Evolutionary conservation across 2,113 vertebrate genomes (phyloP).

Genomic region (Fregata magnificens): DNA sequence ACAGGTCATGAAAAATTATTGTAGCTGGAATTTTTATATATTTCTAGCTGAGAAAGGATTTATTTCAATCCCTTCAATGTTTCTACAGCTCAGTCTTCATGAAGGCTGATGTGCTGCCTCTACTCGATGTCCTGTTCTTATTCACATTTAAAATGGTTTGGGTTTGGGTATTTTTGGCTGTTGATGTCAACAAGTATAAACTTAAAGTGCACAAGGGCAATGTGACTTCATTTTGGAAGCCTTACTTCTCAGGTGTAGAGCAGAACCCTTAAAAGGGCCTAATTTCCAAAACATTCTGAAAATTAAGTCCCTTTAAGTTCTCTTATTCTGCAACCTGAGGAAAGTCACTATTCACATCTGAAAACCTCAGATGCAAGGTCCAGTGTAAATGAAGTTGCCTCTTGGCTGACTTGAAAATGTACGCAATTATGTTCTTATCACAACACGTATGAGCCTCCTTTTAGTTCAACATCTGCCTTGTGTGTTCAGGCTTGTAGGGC

Average conservation of each 20-base stretch:
- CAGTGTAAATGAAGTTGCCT: not conserved
- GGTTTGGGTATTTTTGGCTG: not conserved
- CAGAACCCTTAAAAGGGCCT: not conserved
- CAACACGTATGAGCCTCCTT: fast-evolving
- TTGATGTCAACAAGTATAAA: not conserved
- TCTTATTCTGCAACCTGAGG: not conserved
- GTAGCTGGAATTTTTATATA: not conserved
- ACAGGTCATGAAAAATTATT: not conserved
- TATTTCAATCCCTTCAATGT: not conserved
- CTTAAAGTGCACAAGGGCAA: not conserved
- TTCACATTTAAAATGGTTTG: not conserved
- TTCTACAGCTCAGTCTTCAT: not conserved
- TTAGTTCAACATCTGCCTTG: not conserved
- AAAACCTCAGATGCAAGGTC: not conserved
- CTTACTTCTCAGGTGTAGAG: not conserved
- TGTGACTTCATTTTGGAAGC: not conserved
- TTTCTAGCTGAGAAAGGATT: not conserved
- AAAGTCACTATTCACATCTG: not conserved
- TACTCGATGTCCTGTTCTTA: not conserved
- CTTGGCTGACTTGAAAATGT: not conserved
- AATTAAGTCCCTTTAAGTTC: not conserved
- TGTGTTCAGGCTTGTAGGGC: not conserved
- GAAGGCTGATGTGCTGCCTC: not conserved
- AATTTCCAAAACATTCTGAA: not conserved
- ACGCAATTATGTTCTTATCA: not conserved